phyloP scores from a whole-genome alignment of 2,797 vertebrate genomes.

The Esox masquinongy region DNA sequence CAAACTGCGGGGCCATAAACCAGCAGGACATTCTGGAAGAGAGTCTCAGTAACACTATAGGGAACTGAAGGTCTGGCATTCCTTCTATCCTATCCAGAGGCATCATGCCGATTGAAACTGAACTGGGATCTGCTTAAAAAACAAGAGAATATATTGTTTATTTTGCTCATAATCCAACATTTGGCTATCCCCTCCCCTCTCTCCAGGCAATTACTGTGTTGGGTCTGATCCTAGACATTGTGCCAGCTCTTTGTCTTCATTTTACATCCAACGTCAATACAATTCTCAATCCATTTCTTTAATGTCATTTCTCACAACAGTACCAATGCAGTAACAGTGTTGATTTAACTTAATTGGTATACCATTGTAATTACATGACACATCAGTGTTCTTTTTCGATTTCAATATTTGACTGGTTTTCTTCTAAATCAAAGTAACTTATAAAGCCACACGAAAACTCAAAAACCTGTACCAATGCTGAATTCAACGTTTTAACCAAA shows the following conservation, averaged over 20 bases:
- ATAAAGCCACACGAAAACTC: too few species aligned
- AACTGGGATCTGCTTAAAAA: background rate
- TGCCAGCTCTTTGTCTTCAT: background rate
- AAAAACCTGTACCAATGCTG: too few species aligned
- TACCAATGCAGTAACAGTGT: background rate
- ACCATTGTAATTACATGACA: background rate
- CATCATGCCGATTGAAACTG: background rate
- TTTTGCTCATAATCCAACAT: background rate
- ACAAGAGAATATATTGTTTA: background rate
- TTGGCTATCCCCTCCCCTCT: background rate
- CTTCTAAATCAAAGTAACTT: too few species aligned
- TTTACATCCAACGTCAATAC: background rate
- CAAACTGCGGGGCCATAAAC: conserved; percentile 11
- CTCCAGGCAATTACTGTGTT: background rate
- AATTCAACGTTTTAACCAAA: too few species aligned
- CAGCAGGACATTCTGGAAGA: conserved; percentile 3
- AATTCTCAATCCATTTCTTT: background rate
- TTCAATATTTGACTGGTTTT: background rate
- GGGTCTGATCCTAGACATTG: background rate
- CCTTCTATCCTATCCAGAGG: background rate
- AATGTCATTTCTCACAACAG: background rate
- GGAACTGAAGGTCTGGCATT: background rate
- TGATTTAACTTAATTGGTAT: background rate
- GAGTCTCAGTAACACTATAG: background rate
- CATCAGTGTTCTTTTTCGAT: background rate